Evolutionary conservation across 2,797 vertebrate genomes (phyloP).

Genomic region (Clarias fuscus): DNA sequence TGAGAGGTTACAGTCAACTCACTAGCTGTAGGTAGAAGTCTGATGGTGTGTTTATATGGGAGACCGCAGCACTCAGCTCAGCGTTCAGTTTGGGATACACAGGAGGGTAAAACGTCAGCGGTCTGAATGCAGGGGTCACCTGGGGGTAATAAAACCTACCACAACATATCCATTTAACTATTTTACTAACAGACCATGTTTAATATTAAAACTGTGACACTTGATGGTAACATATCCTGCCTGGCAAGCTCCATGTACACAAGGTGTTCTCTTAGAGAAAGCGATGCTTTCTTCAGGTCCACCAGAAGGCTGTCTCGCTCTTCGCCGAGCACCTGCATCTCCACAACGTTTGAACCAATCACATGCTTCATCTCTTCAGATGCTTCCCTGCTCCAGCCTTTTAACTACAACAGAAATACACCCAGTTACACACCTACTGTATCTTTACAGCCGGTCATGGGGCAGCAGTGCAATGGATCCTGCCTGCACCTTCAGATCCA

Average conservation of each 20-base stretch:
- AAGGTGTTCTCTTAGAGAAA: slow-evolving; percentile 74
- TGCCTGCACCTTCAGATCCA: no score
- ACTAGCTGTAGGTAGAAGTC: slow-evolving; percentile 74
- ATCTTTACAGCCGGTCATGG: not conserved
- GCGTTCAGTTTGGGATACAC: slow-evolving; percentile 59
- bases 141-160: slow-evolving; percentile 70
- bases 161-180: not conserved
- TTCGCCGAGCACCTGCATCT: slow-evolving; percentile 67
- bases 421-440: not conserved
- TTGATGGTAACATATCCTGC: slow-evolving; percentile 48
- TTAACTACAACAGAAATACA: slow-evolving; percentile 57
- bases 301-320: slow-evolving; percentile 70
- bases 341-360: slow-evolving; percentile 61
- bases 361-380: slow-evolving; percentile 62
- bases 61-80: slow-evolving; percentile 68
- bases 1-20: slow-evolving; percentile 22
- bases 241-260: slow-evolving; percentile 75
- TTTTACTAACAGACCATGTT: not conserved
- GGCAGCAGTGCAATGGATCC: no score
- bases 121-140: slow-evolving; percentile 33
- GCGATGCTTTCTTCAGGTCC: slow-evolving; percentile 70
- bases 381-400: slow-evolving; percentile 70
- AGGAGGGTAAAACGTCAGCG: slow-evolving; percentile 64
- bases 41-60: slow-evolving; percentile 69
- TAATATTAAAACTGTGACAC: not conserved